Evolutionary conservation across 2,797 vertebrate species (phyloP), one percentile per base, ranked within the genome.

Genomic region (Sebastes wilsoni): DNA sequence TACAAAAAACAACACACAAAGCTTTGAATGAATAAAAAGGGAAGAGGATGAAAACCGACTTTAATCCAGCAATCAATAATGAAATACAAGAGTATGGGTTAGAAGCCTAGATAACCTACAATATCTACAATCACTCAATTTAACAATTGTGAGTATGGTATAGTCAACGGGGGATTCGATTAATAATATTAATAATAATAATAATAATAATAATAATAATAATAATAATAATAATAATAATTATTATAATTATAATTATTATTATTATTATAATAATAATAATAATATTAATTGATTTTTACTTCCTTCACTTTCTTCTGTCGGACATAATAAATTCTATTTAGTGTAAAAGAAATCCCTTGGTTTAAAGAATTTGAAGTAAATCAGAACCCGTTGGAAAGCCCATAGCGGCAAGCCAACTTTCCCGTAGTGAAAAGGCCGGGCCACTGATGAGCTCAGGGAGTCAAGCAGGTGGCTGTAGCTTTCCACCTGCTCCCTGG

Each of bases 401-500:
- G 38, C 58, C 59, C 27, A 28, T 8, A 36, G 14, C 67, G 58
- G 28, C 60, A 10, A 49, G 32, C 72, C 23, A 8, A 2, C 22
- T 62, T 27, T 70, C 42, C 42, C 77, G 46, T 36, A 69, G 70
- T 36, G 38, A 81, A 74, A 76, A 77, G 75, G 46, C n/a, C 12
- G 8, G 56, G 59, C 72, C 71, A 34, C 80, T 89, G 84, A 88
- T 82, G 84, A 91, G 82, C 83, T 88, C 69, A 58, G 85, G 84
- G 89, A 93, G 72, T 81, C 46, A 13, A 81, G 70, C 69, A 56
- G 70, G 75, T 66, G 72, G 84, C 74, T 14, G 60, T 8, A 86
- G 68, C 55, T 82, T 77, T 92, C 89, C 92, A 92, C 88, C 90
- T 92, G 93, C 85, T 89, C 83, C 87, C 83, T 64, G 80, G 75